These are phyloP conservation scores for Apamea crenata DNA, from an alignment of 2,888 invertebrate species.

Conservation along the genomic window DNA sequence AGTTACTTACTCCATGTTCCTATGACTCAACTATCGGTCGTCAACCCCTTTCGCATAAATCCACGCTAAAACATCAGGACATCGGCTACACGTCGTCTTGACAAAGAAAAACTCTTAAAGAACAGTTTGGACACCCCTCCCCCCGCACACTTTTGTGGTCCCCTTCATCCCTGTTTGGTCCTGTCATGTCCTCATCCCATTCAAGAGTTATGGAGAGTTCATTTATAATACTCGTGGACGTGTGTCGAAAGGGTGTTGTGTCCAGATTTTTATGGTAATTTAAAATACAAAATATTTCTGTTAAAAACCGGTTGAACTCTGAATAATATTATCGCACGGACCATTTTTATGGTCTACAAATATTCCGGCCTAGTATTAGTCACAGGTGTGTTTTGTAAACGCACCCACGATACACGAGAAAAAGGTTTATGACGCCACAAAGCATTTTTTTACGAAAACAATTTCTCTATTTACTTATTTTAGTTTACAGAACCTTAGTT, in stretches of 20 bases:
- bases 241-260: conserved; percentile 12
- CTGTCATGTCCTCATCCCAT: conserved; percentile 57
- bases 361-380: background rate
- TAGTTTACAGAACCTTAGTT: background rate
- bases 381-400: background rate
- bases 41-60: conserved; percentile 50
- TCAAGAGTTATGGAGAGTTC: conserved; percentile 38
- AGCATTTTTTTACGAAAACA: background rate
- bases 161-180: conserved; percentile 23
- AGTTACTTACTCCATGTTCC: background rate
- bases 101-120: conserved; percentile 74
- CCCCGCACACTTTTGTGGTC: conserved; percentile 1
- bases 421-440: background rate
- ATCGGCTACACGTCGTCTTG: conserved; percentile 63
- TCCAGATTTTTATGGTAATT: conserved; percentile 22
- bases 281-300: background rate
- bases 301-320: too few relatives aligned
- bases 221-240: conserved; percentile 40
- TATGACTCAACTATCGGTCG: conserved; percentile 42
- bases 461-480: background rate
- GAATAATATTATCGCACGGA: too few relatives aligned
- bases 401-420: background rate
- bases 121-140: conserved; percentile 53
- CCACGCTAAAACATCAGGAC: conserved; percentile 60
- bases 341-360: too few relatives aligned